These are phyloP conservation scores for Cantharis rustica DNA, from an alignment of 2,888 invertebrate species.

Conservation along the genomic window DNA sequence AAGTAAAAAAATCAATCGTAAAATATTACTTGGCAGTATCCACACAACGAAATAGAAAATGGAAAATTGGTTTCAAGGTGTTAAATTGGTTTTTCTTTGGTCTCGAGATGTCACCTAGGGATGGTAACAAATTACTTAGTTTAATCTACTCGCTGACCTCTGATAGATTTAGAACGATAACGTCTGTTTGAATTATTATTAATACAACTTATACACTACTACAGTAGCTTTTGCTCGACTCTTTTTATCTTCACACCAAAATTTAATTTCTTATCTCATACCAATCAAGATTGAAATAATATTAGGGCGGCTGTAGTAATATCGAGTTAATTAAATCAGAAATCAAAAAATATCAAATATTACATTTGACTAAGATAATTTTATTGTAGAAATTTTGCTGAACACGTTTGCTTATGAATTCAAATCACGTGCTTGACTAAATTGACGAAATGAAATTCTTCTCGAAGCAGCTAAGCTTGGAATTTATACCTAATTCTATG, in stretches of 20 bases:
- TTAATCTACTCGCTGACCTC: background rate
- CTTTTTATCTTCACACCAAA: background rate
- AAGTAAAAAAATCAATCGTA: background rate
- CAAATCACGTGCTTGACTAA: conserved; percentile 15
- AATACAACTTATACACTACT: background rate
- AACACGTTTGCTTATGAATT: conserved; percentile 4
- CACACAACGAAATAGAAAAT: background rate
- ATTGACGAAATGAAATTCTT: conserved; percentile 22
- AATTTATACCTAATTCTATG: conserved; percentile 15
- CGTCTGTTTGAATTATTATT: background rate
- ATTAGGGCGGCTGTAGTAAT: background rate
- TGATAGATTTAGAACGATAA: background rate
- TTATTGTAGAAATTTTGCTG: conserved; percentile 1
- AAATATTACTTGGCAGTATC: background rate
- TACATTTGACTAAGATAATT: background rate
- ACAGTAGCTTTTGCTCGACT: background rate
- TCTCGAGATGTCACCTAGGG: background rate
- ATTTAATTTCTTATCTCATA: background rate
- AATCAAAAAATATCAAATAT: background rate
- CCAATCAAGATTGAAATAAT: background rate
- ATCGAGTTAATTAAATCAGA: background rate
- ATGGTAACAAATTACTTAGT: background rate
- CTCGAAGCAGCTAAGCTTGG: background rate
- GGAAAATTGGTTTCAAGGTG: background rate
- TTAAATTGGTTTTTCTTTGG: background rate